These are phyloP conservation scores for Drepana arcuata DNA, from an alignment of 1,140 invertebrate species.

Conservation along the genomic window DNA sequence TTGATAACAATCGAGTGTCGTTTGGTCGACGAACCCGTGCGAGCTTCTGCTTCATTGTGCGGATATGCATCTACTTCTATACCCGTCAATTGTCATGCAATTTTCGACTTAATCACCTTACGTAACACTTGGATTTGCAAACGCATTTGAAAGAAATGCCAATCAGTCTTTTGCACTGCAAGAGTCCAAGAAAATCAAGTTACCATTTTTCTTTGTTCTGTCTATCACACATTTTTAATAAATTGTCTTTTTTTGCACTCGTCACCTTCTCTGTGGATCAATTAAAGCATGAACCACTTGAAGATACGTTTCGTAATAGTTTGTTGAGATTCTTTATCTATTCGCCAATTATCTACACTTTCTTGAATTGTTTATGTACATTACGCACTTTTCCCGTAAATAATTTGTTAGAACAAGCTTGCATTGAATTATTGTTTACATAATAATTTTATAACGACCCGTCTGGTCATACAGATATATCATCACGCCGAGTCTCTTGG, in stretches of 20 bases:
- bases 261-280: conserved; percentile 18
- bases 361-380: conserved; percentile 14
- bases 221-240: conserved; percentile 10
- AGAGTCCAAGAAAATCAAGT: too few species aligned
- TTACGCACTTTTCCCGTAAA: conserved; percentile 3
- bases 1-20: conserved; percentile 35
- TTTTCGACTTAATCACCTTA: conserved; percentile 14
- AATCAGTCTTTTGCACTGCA: conserved; percentile 6
- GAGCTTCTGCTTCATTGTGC: conserved; percentile 28
- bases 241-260: conserved; percentile 11
- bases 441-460: too few species aligned
- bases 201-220: conserved; percentile 19
- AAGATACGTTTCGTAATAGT: conserved; percentile 21
- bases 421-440: too few species aligned
- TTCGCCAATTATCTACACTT: conserved; percentile 31
- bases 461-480: too few species aligned
- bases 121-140: conserved; percentile 2
- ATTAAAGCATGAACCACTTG: conserved; percentile 4
- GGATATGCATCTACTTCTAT: conserved; percentile 11
- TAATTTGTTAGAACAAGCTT: too few species aligned
- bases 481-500: too few species aligned
- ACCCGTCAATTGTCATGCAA: conserved; percentile 2
- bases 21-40: conserved; percentile 37
- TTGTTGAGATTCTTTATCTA: conserved; percentile 12
- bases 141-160: neutral